phyloP scores from a whole-genome alignment of 2,888 invertebrate species.

The Pristionchus fissidentatus region DNA sequence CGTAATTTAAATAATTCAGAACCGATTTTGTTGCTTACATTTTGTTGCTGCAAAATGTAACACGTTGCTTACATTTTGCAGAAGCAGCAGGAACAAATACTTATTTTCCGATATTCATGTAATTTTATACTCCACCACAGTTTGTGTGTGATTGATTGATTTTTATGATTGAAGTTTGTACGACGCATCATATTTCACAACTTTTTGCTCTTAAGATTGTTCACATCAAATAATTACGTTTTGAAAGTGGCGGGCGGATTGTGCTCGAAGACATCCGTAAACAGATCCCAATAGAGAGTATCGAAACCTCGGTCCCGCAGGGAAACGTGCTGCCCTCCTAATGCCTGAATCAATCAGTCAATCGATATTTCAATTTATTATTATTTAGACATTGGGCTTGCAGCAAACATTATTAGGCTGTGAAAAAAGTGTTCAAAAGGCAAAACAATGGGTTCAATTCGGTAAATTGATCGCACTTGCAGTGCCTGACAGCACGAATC shows the following conservation, averaged over 20 bases:
- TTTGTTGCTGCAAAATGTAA: too few species aligned
- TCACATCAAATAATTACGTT: constrained; percentile 36
- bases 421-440: not conserved
- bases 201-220: not conserved
- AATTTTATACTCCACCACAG: too few species aligned
- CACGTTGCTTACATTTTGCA: too few species aligned
- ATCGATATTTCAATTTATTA: not conserved
- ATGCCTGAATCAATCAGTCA: constrained; percentile 54
- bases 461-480: constrained; percentile 51
- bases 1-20: too few species aligned
- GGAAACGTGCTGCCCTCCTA: constrained; percentile 61
- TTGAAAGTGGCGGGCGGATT: constrained; percentile 63
- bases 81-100: too few species aligned
- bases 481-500: constrained; percentile 64
- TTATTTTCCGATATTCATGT: too few species aligned
- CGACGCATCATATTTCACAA: too few species aligned
- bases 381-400: too few species aligned
- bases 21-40: too few species aligned
- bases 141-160: too few species aligned
- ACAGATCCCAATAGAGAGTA: constrained; percentile 65
- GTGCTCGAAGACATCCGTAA: constrained; percentile 65
- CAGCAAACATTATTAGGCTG: too few species aligned
- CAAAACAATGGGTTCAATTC: not conserved
- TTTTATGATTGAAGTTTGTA: too few species aligned
- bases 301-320: constrained; percentile 59